Conservation (phyloP, 2,888 invertebrate species). For the Sphaerophoria taeniata region DNA sequence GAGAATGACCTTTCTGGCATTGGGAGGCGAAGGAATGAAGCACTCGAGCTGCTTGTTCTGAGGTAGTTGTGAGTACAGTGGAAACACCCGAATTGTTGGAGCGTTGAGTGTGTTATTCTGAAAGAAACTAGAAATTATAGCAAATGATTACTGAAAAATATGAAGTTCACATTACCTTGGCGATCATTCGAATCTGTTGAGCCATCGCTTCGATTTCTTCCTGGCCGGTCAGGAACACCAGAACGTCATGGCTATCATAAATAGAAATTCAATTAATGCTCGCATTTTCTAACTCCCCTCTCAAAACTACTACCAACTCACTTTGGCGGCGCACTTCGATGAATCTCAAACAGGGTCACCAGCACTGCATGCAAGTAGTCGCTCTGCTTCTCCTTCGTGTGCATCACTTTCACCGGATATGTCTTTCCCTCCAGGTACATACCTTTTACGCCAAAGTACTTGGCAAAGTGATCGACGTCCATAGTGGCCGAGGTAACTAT, state of each 20-base stretch:
- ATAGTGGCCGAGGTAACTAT: conserved; percentile 98
- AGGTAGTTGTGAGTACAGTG: conserved; percentile 96
- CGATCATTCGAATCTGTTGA: conserved; percentile 88
- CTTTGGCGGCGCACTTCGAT: conserved; percentile 91
- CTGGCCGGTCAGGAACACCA: conserved; percentile 97
- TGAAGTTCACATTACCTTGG: conserved; percentile 84
- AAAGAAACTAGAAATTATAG: conserved; percentile 78
- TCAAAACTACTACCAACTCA: conserved; percentile 82
- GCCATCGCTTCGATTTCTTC: conserved; percentile 97
- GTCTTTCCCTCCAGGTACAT: conserved; percentile 96
- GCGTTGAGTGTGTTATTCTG: conserved; percentile 85
- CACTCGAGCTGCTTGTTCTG: conserved; percentile 94
- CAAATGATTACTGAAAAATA: conserved; percentile 31
- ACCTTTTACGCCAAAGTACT: conserved; percentile 94
- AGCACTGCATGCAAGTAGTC: conserved; percentile 94
- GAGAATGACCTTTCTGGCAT: conserved; percentile 94
- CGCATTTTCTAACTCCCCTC: too few species aligned
- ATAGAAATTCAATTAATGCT: background rate
- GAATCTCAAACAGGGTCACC: conserved; percentile 95
- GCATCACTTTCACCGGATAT: conserved; percentile 90
- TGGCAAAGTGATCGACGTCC: conserved; percentile 96
- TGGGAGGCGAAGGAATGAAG: conserved; percentile 89
- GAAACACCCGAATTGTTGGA: conserved; percentile 90
- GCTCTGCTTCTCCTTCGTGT: conserved; percentile 88
- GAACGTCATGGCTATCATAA: conserved; percentile 90